These are phyloP conservation scores for Nannospalax galili DNA, from an alignment of 2,113 vertebrate genomes.

Conservation along the genomic window DNA sequence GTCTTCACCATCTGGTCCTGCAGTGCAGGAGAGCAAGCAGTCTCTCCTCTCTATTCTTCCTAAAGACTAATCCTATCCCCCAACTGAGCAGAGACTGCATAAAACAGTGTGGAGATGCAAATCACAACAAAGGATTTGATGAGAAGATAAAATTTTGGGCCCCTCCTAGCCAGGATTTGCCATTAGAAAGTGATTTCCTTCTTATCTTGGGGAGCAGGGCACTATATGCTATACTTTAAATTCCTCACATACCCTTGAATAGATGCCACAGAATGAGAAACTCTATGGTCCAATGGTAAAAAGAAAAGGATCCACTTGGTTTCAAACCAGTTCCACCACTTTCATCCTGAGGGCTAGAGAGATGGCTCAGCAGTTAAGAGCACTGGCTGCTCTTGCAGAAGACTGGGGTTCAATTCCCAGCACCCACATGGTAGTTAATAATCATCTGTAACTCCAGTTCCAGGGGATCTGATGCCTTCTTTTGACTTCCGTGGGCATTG, in stretches of 20 bases:
- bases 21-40: background rate
- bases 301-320: background rate
- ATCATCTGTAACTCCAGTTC: too few species aligned
- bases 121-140: background rate
- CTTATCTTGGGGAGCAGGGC: background rate
- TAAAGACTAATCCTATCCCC: background rate
- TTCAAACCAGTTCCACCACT: background rate
- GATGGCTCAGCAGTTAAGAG: too few species aligned
- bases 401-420: too few species aligned
- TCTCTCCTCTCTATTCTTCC: background rate
- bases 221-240: background rate
- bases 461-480: too few species aligned
- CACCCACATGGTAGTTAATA: too few species aligned
- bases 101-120: background rate
- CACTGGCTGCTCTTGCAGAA: too few species aligned
- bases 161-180: background rate
- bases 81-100: background rate
- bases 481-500: too few species aligned
- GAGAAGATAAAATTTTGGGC: background rate
- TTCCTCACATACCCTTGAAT: background rate
- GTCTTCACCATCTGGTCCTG: background rate
- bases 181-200: background rate
- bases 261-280: background rate
- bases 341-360: background rate
- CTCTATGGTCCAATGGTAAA: background rate